Conservation (phyloP, 1,140 invertebrate species). For the Trichonephila clavipes region DNA sequence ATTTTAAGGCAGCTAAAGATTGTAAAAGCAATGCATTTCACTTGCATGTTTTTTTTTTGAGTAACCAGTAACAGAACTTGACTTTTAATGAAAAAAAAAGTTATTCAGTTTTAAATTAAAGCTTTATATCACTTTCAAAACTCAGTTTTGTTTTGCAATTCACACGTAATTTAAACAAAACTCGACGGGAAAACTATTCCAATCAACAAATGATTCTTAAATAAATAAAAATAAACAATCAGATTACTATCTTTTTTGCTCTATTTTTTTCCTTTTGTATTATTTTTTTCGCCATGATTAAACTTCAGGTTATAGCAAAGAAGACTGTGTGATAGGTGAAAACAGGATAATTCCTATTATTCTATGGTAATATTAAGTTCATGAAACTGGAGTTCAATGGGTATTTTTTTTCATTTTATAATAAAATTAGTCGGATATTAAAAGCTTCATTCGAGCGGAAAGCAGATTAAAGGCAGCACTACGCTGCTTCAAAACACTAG, state of each 20-base stretch:
- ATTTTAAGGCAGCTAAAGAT: too few species aligned
- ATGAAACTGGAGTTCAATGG: neutral
- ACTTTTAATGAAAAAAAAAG: too few species aligned
- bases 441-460: slow-evolving; percentile 49
- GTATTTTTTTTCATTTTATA: slow-evolving; percentile 22
- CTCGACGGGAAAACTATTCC: neutral
- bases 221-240: neutral
- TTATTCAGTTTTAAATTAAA: too few species aligned
- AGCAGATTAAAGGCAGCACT: neutral
- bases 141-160: too few species aligned
- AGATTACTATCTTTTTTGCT: neutral
- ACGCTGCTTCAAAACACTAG: neutral
- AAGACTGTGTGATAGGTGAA: neutral
- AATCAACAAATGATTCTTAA: neutral
- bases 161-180: too few species aligned
- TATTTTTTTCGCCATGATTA: neutral
- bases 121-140: too few species aligned
- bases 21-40: too few species aligned
- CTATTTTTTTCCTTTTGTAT: neutral
- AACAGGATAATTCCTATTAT: slow-evolving; percentile 3
- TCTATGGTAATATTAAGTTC: neutral
- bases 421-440: slow-evolving; percentile 68
- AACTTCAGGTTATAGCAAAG: neutral
- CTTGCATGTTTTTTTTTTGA: too few species aligned
- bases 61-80: too few species aligned